Evolutionary conservation across 2,888 invertebrate genomes (phyloP), one percentile per base, ranked within the genome.

Genomic region (Neoitamus cyanurus): DNA sequence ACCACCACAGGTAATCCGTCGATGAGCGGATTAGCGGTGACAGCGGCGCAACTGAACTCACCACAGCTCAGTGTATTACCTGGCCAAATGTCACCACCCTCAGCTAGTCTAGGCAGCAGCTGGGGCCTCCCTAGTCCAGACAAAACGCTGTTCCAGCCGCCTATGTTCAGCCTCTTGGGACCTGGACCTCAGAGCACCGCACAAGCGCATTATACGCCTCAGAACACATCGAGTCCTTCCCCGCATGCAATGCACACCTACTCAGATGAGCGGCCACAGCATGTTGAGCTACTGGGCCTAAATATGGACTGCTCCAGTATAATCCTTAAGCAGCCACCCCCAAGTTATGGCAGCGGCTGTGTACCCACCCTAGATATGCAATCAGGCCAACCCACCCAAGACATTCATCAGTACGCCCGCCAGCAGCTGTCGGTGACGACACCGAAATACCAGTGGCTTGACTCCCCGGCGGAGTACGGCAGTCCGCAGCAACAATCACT

Each of bases 61-160:
- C 90, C 91, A 34, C 91, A 91, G 72, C 88, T 92, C 84, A 89
- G 88, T 86, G 90, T 90, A 82, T 86, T 90, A 87, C 90, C 90
- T 31, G 91, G 89, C 6, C 92, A 91, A 86, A 93, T 92, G 91
- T 93, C 94, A 87, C 93, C 94, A 87, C 92, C 92, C 84, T 90
- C 94, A 0, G 92, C 90, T 86, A 93, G 92, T 87, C 92, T 94
- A 88, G 94, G 92, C 89, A 94, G 92, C 88, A 96, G 93, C 90
- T 97, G 95, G 95, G 94, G 95, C 88, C 92, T 96, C 86, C 95
- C 94, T 28, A 93, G 93, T 87, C 93, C 94, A 42, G 94, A 94
- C 88, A 94, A 94, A 89, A 93, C 94, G 4, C 92, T 94, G 84
- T 93, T 93, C 88, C 94, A 93, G 88, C 94, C 94, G 1, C 94